Conservation (phyloP, 2,113 vertebrate species). For the Zapornia atra region DNA sequence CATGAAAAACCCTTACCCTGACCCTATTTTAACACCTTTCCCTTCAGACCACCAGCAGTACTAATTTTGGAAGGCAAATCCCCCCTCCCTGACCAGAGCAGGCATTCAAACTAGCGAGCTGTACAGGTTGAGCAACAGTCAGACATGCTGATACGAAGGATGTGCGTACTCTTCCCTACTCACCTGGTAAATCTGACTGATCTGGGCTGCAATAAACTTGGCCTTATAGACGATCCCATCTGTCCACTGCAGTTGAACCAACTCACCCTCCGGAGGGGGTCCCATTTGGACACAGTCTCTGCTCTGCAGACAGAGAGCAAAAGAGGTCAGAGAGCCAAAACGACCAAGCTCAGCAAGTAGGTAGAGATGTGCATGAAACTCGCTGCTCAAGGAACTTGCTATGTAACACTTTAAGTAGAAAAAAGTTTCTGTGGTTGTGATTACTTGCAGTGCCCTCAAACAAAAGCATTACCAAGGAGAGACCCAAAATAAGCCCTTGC, state of each 20-base stretch:
- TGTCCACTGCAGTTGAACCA: constrained; percentile 83
- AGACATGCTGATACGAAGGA: rapidly evolving
- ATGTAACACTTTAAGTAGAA: rapidly evolving
- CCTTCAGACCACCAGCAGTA: neutral
- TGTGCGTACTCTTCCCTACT: neutral
- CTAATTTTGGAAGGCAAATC: neutral
- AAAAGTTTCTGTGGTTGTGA: neutral
- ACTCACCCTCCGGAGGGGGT: constrained; percentile 83
- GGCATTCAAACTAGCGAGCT: neutral
- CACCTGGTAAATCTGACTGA: constrained; percentile 91
- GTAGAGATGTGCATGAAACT: neutral
- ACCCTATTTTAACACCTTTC: neutral
- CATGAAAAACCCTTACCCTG: neutral
- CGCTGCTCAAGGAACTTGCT: neutral
- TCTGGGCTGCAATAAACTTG: constrained; percentile 84
- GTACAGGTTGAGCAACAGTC: rapidly evolving
- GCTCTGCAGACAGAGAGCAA: constrained; percentile 75
- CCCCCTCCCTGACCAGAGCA: neutral
- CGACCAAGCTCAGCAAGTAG: neutral
- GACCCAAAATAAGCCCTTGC: neutral
- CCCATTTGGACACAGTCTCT: constrained; percentile 88
- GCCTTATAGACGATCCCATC: constrained; percentile 86
- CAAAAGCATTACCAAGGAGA: neutral
- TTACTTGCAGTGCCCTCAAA: neutral
- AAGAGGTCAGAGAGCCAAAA: neutral